Percentiles rank a stretch among this genome's conserved stretches.
Evolutionary conservation across 2,113 vertebrate genomes (phyloP).

Genomic region (Lamprologus speciosus): DNA sequence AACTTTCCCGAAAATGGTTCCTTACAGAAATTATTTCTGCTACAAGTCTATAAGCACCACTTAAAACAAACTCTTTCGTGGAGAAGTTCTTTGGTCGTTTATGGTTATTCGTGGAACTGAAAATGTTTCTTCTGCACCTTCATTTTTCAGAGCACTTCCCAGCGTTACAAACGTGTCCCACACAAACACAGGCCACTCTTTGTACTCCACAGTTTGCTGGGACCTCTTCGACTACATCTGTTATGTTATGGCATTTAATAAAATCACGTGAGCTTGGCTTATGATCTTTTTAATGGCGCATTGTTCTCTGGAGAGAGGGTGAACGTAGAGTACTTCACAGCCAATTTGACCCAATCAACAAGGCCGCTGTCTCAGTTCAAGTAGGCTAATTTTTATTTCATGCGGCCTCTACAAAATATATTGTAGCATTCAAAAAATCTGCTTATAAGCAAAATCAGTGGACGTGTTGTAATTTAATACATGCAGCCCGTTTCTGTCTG

Average conservation of each 20-base stretch:
- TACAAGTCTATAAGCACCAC: not conserved
- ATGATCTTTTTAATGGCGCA: not conserved
- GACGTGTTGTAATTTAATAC: not conserved
- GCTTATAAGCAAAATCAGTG: not conserved
- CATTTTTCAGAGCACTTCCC: not conserved
- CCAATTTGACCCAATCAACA: not conserved
- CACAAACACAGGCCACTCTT: not conserved
- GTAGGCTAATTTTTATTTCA: not conserved
- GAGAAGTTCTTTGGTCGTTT: not conserved
- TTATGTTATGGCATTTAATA: not conserved
- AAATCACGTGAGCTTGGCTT: constrained; percentile 17
- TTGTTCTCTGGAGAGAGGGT: not conserved
- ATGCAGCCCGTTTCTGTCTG: not conserved
- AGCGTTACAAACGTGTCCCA: not conserved
- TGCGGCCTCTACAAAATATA: not conserved
- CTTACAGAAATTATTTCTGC: not conserved
- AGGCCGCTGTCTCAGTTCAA: not conserved
- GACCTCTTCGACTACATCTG: not conserved
- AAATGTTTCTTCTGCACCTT: not conserved
- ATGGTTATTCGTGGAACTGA: not conserved
- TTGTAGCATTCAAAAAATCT: not conserved
- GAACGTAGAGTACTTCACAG: not conserved
- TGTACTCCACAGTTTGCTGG: not conserved
- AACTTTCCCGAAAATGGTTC: not conserved
- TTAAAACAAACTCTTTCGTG: not conserved